Evolutionary conservation across 2,797 vertebrate species (phyloP).

Genomic region (Takifugu ocellatus): DNA sequence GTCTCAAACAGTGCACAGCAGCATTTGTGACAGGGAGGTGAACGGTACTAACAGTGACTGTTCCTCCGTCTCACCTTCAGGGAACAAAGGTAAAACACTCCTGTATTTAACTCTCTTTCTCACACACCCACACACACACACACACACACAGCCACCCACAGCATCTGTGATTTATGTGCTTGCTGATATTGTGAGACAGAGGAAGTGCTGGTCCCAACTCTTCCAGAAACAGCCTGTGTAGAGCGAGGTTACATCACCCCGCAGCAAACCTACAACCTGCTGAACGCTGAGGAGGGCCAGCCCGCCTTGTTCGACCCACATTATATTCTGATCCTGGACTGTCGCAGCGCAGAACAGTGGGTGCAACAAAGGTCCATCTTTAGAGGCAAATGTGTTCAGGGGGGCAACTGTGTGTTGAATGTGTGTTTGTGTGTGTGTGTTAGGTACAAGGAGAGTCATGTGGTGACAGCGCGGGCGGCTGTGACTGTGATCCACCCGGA

Average conservation of each 20-base stretch:
- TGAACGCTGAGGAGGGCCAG: constrained; percentile 67
- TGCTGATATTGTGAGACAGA: constrained; percentile 32
- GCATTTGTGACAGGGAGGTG: constrained; percentile 55
- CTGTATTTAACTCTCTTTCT: background rate
- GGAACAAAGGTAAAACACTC: constrained; percentile 50
- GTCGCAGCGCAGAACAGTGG: constrained; percentile 63
- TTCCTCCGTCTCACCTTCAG: constrained; percentile 34
- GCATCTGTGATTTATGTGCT: constrained; percentile 18
- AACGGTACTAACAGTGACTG: constrained; percentile 41
- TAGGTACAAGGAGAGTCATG: constrained; percentile 66
- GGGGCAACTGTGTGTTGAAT: constrained; percentile 10
- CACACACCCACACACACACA: background rate
- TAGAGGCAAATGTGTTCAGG: background rate
- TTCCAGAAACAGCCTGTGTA: constrained; percentile 49
- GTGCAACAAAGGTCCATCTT: background rate
- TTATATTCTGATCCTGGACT: constrained; percentile 70
- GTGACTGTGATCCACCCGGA: constrained; percentile 69
- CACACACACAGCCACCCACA: background rate
- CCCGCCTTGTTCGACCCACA: constrained; percentile 55
- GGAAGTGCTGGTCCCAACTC: constrained; percentile 51
- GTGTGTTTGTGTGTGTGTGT: constrained; percentile 10
- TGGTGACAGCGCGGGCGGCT: constrained; percentile 62
- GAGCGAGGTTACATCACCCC: constrained; percentile 63
- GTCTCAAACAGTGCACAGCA: constrained; percentile 40
- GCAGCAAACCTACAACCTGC: constrained; percentile 67